Evolutionary conservation across 2,113 vertebrate genomes (phyloP), one percentile per base, ranked within the genome.

Genomic region (Protobothrops flavoviridis): DNA sequence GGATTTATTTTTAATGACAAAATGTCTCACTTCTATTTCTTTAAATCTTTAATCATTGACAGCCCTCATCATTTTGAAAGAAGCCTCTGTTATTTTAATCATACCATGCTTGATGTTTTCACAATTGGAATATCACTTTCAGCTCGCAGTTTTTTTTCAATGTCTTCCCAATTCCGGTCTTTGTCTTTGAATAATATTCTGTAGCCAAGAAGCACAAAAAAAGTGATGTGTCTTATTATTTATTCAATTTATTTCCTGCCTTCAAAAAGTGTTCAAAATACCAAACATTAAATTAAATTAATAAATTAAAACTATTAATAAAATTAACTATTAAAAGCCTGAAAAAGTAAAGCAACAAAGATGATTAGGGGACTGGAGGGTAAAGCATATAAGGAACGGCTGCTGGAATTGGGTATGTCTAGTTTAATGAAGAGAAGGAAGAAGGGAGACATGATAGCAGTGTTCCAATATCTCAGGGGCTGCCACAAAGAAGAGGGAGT

Each of bases 161-260:
- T 99, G 96, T 99, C 99, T 59, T 99, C 99, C 99, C 99, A 99
- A 90, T 99, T 99, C 91, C 99, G 98, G 96, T 99, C 99, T 96
- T 99, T 99, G 96, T 99, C 99, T 96, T 99, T 99, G 96, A 99
- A 99, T 95, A 99, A 97, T 97, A 99, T 99, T 97, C 99, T 99
- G 96, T 33, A 98, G 96, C 48, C 89, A 96, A 95, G 92, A 94
- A 96, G 94, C 23, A 85, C 3, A 96, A 91, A 61, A n/a, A n/a
- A 64, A 81, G 10, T 53, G 21, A 64, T 29, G 20, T 86, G 55
- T 81, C 7, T 81, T 81, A 81, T 81, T 81, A 81, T 81, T 81
- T 81, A 81, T 81, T 43, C 6, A 81, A 43, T 43, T 81, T 43
- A 81, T 43, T 43, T 81, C 74, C 17, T 81, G 15, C 7, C 17